phyloP scores from a whole-genome alignment of 2,113 vertebrate species.

The Scomber colias region DNA sequence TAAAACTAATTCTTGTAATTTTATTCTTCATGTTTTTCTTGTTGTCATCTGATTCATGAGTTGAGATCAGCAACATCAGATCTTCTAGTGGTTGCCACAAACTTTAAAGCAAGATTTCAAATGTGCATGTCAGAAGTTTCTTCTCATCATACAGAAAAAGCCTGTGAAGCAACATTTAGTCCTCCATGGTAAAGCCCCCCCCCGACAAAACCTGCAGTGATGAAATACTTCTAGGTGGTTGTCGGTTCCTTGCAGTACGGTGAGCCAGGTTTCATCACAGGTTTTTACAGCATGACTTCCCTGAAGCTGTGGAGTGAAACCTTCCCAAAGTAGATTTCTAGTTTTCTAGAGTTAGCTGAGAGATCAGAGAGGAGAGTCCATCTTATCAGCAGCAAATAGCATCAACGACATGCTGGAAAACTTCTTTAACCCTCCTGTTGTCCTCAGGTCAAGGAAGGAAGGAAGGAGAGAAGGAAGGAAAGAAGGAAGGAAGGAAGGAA shows the following conservation, averaged over 20 bases:
- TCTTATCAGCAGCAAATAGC: not conserved
- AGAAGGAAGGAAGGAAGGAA: too few species aligned
- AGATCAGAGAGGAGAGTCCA: conserved; percentile 9
- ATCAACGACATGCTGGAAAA: not conserved
- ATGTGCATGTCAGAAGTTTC: not conserved
- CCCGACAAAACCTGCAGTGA: conserved; percentile 11
- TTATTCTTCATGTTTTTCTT: too few species aligned
- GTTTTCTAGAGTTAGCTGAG: not conserved
- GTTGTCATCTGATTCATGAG: too few species aligned
- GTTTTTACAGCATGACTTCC: conserved; percentile 23
- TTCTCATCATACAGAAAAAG: not conserved
- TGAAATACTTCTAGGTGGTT: conserved; percentile 32
- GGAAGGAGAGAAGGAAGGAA: too few species aligned
- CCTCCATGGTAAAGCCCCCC: not conserved
- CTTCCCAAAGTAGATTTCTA: not conserved
- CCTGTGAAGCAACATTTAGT: conserved; percentile 20
- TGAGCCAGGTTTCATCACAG: conserved; percentile 44
- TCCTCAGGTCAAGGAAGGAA: too few species aligned
- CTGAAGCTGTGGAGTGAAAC: conserved; percentile 23
- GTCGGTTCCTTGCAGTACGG: conserved; percentile 22
- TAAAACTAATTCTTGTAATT: too few species aligned
- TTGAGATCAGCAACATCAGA: not conserved
- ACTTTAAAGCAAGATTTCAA: not conserved
- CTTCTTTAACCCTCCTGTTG: too few species aligned
- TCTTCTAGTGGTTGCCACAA: not conserved